Evolutionary conservation across 2,797 vertebrate species (phyloP), one percentile per base, ranked within the genome.

Genomic region (Leptodactylus fallax): DNA sequence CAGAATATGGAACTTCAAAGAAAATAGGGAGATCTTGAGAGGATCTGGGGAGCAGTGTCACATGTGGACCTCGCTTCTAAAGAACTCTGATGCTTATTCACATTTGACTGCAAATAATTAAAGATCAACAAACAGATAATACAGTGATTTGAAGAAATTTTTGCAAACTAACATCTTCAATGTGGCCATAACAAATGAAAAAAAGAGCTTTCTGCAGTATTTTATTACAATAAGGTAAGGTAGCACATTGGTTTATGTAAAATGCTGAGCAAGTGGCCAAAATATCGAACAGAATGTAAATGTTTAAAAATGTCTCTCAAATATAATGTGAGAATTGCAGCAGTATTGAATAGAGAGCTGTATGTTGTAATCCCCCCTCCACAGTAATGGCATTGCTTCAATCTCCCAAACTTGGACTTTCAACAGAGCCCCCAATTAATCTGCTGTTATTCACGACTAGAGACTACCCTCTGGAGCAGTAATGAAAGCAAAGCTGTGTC

Each of bases 401-500:
- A 86, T 78, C 79, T 81, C 49, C 23, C 56, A 51, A 60, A 78
- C 45, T 45, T 82, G 51, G 58, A 81, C 81, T 81, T 88, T 82
- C 27, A 25, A 25, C 71, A 81, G 16, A 56, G 61, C 71, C 61
- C 78, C 84, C 83, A 89, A 86, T 86, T 87, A 87, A 83, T 83
- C 74, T 74, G 80, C 80, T 86, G 49, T 89, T 83, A 82, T 87
- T 89, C 51, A 85, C 25, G 49, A 79, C 55, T 55, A 72, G 78
- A 74, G 71, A 60, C 60, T 17, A 83, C 79, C 85, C 88, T 83
- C 85, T 86, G 80, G 79, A 86, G 74, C 7, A 55, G 80, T 74
- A 83, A 89, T 87, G 84, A 89, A 89, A 86, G 84, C 79, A 89
- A 56, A 91, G 79, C 79, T 83, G 63, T 76, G 83, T 84, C 90